Base-by-base conservation (phyloP, 2,797 vertebrate genomes). In the Danio albolineatus region DNA sequence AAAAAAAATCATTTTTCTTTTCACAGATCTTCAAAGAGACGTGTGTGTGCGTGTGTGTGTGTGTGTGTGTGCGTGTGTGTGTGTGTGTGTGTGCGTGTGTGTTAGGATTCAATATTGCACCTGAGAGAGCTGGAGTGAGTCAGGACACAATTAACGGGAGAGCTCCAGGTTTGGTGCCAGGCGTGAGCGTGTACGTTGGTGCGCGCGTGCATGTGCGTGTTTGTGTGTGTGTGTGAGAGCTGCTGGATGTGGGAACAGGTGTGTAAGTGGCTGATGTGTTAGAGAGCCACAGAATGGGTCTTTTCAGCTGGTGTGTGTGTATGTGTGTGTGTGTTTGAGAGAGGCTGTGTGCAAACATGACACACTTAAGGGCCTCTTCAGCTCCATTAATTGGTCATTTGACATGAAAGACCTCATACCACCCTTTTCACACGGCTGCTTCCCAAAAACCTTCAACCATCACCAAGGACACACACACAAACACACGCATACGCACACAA, bases 321-420 rank as follows among this genome's bases (percentile, higher is more conserved):
- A 36, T 62, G 44, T 17, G 57, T 8, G 67, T 64, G 56, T 60
- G 39, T 57, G 65, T 81, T 9, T 76, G 46, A 19, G 60, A n/a
- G 53, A 57, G 66, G 28, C 16, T 73, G 75, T 73, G 79, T 57
- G 81, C 69, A 81, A 85, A 81, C 83, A 79, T 43, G 78, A 49
- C 76, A 43, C 67, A 77, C 56, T 79, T 73, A 81, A 86, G 81
- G 59, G 72, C 70, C 85, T 79, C 85, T 86, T 81, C 76, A 86
- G 70, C 82, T 72, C 83, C 78, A 86, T 86, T 86, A 85, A 84
- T 86, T 86, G 81, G 78, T 76, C 76, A 77, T 79, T 81, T 79
- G 83, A 85, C 60, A 78, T 83, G 76, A 82, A 83, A 83, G 82
- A 78, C 78, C 82, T 70, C 76, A 69, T 79, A 61, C 75, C 76